A percentile compares a stretch with the other conserved stretches of the same genome.
phyloP scores from a whole-genome alignment of 2,113 vertebrate genomes.

The Engystomops pustulosus region DNA sequence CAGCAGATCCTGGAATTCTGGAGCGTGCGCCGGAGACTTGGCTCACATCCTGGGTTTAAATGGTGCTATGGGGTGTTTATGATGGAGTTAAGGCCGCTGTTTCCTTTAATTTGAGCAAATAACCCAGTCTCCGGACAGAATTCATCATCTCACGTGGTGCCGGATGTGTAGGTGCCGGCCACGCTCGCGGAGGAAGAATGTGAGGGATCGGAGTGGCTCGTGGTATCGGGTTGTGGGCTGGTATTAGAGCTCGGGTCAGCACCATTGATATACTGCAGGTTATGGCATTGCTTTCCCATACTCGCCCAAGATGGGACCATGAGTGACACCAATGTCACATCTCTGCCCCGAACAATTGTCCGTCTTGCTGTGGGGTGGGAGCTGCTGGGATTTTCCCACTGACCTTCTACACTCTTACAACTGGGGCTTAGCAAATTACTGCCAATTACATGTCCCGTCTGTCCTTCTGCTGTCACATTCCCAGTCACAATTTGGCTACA shows the following conservation, averaged over 20 bases:
- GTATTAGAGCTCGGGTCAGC: too few species aligned
- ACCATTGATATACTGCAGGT: too few species aligned
- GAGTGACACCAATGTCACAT: not conserved
- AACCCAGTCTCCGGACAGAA: not conserved
- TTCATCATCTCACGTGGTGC: not conserved
- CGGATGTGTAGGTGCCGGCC: not conserved
- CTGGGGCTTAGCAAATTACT: constrained; percentile 17
- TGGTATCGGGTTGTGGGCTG: too few species aligned
- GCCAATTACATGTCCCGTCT: constrained; percentile 17
- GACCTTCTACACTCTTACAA: not conserved
- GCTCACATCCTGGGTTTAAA: constrained; percentile 43
- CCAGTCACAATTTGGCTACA: constrained; percentile 24
- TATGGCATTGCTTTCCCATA: too few species aligned
- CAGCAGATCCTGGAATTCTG: constrained; percentile 33
- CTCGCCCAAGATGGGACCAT: not conserved
- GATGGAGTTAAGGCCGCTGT: constrained; percentile 44
- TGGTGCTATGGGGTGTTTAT: constrained; percentile 48
- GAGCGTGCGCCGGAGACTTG: constrained; percentile 24
- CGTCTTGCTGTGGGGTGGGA: not conserved
- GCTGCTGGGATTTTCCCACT: constrained; percentile 14
- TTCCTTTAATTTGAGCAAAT: constrained; percentile 55
- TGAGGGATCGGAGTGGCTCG: too few species aligned
- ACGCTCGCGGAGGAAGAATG: too few species aligned
- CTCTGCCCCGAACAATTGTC: not conserved
- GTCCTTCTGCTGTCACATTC: constrained; percentile 16